A percentile compares a stretch with the other conserved stretches of the same genome.
These are phyloP conservation scores for Caenorhabditis elegans DNA, from an alignment of 1,140 invertebrate genomes.

Conservation along the genomic window DNA sequence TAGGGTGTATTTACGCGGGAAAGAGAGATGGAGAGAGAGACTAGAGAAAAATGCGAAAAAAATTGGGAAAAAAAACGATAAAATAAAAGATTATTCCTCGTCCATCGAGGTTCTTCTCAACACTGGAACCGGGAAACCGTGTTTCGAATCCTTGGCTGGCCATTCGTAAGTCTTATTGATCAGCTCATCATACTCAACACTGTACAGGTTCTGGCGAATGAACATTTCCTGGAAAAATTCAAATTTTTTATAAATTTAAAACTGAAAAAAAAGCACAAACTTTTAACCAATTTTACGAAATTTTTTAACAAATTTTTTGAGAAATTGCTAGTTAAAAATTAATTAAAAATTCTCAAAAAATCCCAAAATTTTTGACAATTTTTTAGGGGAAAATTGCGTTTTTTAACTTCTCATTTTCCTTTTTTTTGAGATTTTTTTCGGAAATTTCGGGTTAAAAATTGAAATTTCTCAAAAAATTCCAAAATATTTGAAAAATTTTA, in stretches of 20 bases:
- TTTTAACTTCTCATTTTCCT: no score
- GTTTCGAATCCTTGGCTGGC: slow-evolving; percentile 67
- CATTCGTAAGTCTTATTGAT: slow-evolving; percentile 69
- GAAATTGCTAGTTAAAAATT: no score
- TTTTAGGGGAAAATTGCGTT: no score
- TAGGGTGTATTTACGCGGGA: background rate
- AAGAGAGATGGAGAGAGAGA: background rate
- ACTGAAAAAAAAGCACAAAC: background rate
- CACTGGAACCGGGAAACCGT: slow-evolving; percentile 61
- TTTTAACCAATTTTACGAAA: no score
- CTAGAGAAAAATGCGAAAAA: slow-evolving; percentile 4
- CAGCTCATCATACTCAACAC: slow-evolving; percentile 70
- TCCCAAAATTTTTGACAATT: no score
- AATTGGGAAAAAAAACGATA: background rate
- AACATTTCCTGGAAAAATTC: slow-evolving; percentile 65
- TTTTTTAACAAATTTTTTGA: no score
- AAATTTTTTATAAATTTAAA: no score
- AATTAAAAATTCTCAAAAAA: no score
- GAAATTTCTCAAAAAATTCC: no score
- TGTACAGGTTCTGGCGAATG: slow-evolving; percentile 69
- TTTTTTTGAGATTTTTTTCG: no score
- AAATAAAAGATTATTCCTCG: slow-evolving; percentile 34
- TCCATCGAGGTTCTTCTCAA: slow-evolving; percentile 43
- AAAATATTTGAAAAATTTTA: no score
- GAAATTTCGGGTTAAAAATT: no score